phyloP scores from a whole-genome alignment of 1,140 invertebrate genomes.

The Bombus pyrosoma region DNA sequence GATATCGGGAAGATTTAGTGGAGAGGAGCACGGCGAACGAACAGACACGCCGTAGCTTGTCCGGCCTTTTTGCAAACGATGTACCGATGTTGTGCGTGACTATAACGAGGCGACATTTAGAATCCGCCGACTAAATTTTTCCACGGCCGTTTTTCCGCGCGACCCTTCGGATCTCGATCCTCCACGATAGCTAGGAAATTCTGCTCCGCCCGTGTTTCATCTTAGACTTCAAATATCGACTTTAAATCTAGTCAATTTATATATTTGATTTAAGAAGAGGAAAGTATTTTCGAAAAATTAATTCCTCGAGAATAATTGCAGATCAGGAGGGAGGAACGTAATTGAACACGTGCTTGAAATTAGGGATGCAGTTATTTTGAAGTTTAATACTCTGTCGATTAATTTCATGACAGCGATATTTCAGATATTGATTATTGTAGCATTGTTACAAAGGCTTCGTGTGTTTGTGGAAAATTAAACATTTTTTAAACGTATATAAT shows the following conservation, averaged over 20 bases:
- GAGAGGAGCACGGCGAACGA: conserved; percentile 62
- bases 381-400: no score
- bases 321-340: no score
- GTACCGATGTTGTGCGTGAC: conserved; percentile 64
- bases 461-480: no score
- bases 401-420: no score
- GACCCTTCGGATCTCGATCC: neutral
- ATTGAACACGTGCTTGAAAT: no score
- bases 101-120: conserved; percentile 67
- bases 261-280: no score
- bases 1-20: conserved; percentile 77
- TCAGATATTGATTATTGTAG: no score
- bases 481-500: no score
- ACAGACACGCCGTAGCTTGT: conserved; percentile 64
- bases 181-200: neutral
- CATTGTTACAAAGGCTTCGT: no score
- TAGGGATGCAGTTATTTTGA: no score
- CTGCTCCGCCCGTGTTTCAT: neutral
- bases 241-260: neutral
- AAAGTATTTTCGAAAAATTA: no score
- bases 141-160: neutral
- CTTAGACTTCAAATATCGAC: neutral
- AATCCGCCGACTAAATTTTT: conserved; percentile 48
- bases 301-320: no score
- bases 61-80: conserved; percentile 61